Evolutionary conservation across 2,797 vertebrate species (phyloP).

Genomic region (Eremophila alpestris): DNA sequence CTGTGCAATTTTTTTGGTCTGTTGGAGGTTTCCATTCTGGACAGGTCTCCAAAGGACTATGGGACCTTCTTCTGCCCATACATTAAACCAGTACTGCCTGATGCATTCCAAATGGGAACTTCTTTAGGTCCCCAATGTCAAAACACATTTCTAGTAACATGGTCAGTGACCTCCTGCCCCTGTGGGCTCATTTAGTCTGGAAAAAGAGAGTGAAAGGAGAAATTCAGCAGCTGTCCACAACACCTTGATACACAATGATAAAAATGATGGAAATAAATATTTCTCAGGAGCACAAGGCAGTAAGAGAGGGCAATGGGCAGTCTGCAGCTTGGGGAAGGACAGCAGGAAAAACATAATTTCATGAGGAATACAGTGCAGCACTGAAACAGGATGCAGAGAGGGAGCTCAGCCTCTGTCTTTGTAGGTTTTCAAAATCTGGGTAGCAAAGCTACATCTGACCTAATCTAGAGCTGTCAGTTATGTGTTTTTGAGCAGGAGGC

Average conservation of each 20-base stretch:
- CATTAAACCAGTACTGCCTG: neutral
- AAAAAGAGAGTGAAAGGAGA: neutral
- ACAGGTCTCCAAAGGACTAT: neutral
- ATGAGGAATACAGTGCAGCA: neutral
- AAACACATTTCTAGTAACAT: neutral
- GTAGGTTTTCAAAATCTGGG: neutral
- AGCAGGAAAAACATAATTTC: neutral
- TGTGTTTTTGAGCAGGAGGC: neutral
- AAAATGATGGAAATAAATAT: neutral
- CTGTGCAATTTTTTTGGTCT: neutral
- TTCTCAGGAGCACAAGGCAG: neutral
- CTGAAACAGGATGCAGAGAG: neutral
- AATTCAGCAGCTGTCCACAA: neutral
- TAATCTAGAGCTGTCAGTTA: neutral
- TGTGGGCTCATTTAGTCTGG: neutral
- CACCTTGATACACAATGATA: neutral
- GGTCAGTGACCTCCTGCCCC: neutral
- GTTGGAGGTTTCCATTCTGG: neutral
- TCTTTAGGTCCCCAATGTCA: neutral
- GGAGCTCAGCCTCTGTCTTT: neutral
- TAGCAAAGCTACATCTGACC: neutral
- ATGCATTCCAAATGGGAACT: neutral
- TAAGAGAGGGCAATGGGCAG: neutral
- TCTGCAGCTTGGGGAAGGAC: neutral
- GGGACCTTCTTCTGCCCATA: neutral